Conservation (phyloP, 2,113 vertebrate species). For the Scatophagus argus region DNA sequence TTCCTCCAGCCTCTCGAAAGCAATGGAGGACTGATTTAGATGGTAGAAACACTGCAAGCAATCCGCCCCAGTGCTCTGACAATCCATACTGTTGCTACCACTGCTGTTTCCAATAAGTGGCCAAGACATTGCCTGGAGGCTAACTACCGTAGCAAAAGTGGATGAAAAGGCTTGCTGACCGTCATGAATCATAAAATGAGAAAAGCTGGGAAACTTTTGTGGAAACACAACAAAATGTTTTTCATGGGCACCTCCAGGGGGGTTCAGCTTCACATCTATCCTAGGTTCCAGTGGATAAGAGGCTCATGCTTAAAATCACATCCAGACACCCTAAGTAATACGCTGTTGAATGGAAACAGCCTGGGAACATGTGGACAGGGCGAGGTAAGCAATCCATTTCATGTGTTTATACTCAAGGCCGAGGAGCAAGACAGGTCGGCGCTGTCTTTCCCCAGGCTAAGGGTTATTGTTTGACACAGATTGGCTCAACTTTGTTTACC, state of each 20-base stretch:
- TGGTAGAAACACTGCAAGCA: conserved; percentile 57
- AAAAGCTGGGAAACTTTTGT: conserved; percentile 71
- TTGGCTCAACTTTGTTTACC: conserved; percentile 73
- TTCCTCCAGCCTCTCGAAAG: conserved; percentile 38
- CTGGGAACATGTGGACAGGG: conserved; percentile 48
- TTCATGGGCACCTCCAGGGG: conserved; percentile 59
- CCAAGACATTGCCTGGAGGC: conserved; percentile 58
- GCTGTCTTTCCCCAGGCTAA: conserved; percentile 66
- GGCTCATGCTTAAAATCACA: conserved; percentile 63
- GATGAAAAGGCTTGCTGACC: conserved; percentile 59
- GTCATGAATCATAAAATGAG: conserved; percentile 72
- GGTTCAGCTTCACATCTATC: conserved; percentile 58
- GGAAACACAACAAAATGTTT: conserved; percentile 70
- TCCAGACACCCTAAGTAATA: conserved; percentile 66
- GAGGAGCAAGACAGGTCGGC: conserved; percentile 55
- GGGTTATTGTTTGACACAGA: conserved; percentile 70
- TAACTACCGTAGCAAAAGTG: conserved; percentile 50
- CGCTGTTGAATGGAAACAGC: conserved; percentile 66
- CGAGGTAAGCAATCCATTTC: conserved; percentile 59
- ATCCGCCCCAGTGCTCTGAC: conserved; percentile 45
- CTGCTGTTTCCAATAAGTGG: conserved; percentile 69
- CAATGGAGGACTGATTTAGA: conserved; percentile 67
- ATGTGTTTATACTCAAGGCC: conserved; percentile 69
- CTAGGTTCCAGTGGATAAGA: conserved; percentile 66
- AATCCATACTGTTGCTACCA: conserved; percentile 47